Evolutionary conservation across 2,888 invertebrate genomes (phyloP), one percentile per base, ranked within the genome.

Genomic region (Cheilosia impressa): DNA sequence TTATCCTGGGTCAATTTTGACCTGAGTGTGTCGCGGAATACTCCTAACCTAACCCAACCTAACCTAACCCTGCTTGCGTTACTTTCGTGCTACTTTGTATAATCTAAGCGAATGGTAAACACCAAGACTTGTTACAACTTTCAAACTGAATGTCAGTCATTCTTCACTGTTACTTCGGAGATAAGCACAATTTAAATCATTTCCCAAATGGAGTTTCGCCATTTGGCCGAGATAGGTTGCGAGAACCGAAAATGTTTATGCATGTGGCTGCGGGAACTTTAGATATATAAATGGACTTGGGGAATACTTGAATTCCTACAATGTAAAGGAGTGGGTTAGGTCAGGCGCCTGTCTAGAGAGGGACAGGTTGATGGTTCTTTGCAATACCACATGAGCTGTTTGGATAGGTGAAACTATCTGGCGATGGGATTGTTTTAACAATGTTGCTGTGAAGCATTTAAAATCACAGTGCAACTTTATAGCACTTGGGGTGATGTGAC

Each of bases 121-220:
- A 47, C 17, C 19, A 17, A 47, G 17, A 47, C 47, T 47, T 31
- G 31, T 31, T 47, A 9, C 7, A 19, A 19, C 47, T 47, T 47
- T 17, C 17, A 19, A 47, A 19, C 47, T 10, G 19, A 47, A 47
- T 47, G 47, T 17, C 47, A 19, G 47, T 19, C 17, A 19, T 19
- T 47, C 19, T 19, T 19, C 47, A 47, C 19, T 47, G 47, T 47
- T 9, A 19, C 19, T 47, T 19, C 17, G 47, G 17, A 19, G 9
- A 47, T 9, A 19, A 10, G 2, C 19, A 47, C 17, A 17, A 47
- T 19, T 47, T 47, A 17, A 47, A 47, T 47, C 47, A 9, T 53
- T 53, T 53, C 17, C 27, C 72, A 62, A 62, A 72, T 24, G 7
- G 47, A 50, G 27, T 45, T 53, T 43, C 15, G 27, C 27, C 41